Percentiles rank a stretch among this genome's conserved stretches.
These are phyloP conservation scores for Polyploca ridens DNA, from an alignment of 2,888 invertebrate genomes.

Conservation along the genomic window DNA sequence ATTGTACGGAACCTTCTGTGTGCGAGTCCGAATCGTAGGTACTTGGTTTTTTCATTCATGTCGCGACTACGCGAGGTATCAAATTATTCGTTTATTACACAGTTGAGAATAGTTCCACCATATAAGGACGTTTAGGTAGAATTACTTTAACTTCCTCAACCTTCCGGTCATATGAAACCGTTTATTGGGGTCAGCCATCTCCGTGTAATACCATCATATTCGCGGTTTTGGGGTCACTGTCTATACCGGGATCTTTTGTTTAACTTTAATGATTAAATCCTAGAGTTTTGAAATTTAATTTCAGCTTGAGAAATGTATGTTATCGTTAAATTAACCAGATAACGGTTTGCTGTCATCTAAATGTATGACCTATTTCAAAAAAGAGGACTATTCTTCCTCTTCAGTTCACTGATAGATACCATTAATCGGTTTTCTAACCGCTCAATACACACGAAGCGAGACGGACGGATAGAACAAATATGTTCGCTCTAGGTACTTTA, in stretches of 20 bases:
- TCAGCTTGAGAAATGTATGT: neutral
- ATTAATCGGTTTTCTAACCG: neutral
- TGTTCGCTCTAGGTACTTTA: too few species aligned
- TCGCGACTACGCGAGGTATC: neutral
- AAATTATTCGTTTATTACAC: slow-evolving; percentile 1
- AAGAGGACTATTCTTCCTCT: neutral
- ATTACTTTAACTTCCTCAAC: slow-evolving; percentile 9
- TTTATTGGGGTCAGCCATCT: slow-evolving; percentile 6
- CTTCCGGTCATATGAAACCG: slow-evolving; percentile 3
- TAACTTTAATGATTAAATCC: neutral
- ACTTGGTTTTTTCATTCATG: neutral
- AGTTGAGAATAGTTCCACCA: neutral
- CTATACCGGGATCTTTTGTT: neutral
- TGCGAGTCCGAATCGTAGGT: too few species aligned
- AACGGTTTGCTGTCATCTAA: neutral
- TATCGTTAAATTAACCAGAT: neutral
- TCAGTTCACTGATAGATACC: neutral
- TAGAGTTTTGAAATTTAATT: neutral
- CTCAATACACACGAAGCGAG: neutral
- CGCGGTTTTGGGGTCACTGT: slow-evolving; percentile 1
- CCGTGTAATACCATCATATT: neutral
- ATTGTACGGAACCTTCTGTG: too few species aligned
- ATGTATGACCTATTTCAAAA: too few species aligned
- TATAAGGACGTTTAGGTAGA: slow-evolving; percentile 13
- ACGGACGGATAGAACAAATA: neutral